phyloP scores from a whole-genome alignment of 1,140 invertebrate genomes.

The Drosophila suzukii region DNA sequence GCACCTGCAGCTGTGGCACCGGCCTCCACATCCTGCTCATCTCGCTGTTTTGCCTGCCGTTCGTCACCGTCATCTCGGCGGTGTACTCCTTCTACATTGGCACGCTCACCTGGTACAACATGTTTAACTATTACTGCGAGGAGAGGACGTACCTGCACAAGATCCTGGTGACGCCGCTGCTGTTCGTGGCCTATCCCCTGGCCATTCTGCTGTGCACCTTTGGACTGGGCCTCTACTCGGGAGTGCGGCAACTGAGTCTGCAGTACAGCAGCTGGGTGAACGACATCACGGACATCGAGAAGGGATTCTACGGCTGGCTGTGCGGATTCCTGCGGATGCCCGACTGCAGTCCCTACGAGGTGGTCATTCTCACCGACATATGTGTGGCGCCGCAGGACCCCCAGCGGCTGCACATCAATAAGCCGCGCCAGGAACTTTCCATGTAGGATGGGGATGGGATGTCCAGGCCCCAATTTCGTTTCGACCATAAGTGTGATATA shows the following conservation, averaged over 20 bases:
- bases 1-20: slow-evolving; percentile 86
- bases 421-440: slow-evolving; percentile 80
- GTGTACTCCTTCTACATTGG: slow-evolving; percentile 91
- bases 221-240: slow-evolving; percentile 88
- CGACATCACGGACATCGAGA: slow-evolving; percentile 90
- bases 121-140: slow-evolving; percentile 89
- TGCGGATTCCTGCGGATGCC: slow-evolving; percentile 88
- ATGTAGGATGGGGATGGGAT: slow-evolving; percentile 50
- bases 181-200: slow-evolving; percentile 90
- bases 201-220: slow-evolving; percentile 88
- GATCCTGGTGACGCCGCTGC: slow-evolving; percentile 87
- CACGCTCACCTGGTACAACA: slow-evolving; percentile 91
- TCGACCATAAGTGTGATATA: slow-evolving; percentile 76
- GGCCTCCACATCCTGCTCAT: slow-evolving; percentile 89
- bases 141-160: slow-evolving; percentile 88
- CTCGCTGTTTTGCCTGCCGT: slow-evolving; percentile 88
- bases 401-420: slow-evolving; percentile 76
- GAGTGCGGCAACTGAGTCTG: slow-evolving; percentile 89
- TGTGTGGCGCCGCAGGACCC: slow-evolving; percentile 74
- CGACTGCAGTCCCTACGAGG: slow-evolving; percentile 86
- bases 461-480: slow-evolving; percentile 18
- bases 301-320: slow-evolving; percentile 92
- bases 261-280: slow-evolving; percentile 88
- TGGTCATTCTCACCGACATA: slow-evolving; percentile 81
- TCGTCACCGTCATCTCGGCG: slow-evolving; percentile 87